Base-by-base conservation (phyloP, 2,888 invertebrate species). In the Euproctis similis region DNA sequence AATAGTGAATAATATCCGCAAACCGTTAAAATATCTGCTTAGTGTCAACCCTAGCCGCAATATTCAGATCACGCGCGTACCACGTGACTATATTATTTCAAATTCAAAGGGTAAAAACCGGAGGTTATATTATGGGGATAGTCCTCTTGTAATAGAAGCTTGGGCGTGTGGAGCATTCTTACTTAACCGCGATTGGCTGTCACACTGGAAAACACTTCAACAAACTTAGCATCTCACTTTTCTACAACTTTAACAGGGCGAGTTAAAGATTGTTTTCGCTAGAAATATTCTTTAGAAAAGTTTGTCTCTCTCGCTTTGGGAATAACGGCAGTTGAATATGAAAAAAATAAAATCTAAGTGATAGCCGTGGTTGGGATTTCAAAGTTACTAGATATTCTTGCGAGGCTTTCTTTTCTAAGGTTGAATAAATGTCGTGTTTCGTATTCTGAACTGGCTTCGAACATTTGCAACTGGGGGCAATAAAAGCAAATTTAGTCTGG, bases 81-180 rank as follows among this genome's bases (percentile, higher is more conserved):
- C 59, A 60, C 73, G 69, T 75, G 71, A 71, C 64, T 55, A 59
- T 64, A 63, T 75, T 73, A 77, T 74, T 75, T 69, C 70, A 71
- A 70, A 78, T 73, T 75, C 78, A 75, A 76, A 77, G 68, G 69
- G 68, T 68, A 68, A 69, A 70, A 74, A 65, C 56, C 58, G 51
- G 48, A 45, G 56, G 45, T 53, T 52, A 57, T 68, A 71, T 74
- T 70, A 74, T 68, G 70, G 67, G 56, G 60, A 71, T 67, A 61
- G 61, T 55, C 46, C 50, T 52, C 53, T 38, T 50, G 59, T 59
- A 62, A 60, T 53, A 51, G 41, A 37, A 39, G 39, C 32, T 34
- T 31, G 36, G 31, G n/a, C n/a, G n/a, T 34, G 32, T 30, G 14
- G 33, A 55, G 51, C 49, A 46, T 46, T 39, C 37, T 35, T 42